Evolutionary conservation across 92 coral and sea anemone species (phyloP).

Genomic region (Zoanthus solanderi): DNA sequence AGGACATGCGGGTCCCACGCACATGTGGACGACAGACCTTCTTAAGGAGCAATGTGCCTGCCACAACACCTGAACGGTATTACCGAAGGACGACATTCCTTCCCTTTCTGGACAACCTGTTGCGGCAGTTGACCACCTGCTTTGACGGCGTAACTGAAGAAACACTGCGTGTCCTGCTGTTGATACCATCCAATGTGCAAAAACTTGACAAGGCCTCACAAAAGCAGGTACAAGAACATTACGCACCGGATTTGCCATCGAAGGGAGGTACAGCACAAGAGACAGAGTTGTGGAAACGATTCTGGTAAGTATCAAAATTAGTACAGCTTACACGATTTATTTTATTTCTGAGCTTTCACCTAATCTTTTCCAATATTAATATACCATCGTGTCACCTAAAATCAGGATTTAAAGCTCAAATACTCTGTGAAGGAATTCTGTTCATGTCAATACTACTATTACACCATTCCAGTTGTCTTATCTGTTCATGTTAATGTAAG

Average conservation of each 20-base stretch:
- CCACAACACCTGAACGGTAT: conserved; percentile 59
- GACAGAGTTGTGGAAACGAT: conserved; percentile 33
- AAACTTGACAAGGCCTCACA: conserved; percentile 55
- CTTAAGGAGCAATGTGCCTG: conserved; percentile 52
- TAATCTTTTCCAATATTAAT: not conserved
- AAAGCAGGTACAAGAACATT: conserved; percentile 42
- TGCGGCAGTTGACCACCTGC: conserved; percentile 64
- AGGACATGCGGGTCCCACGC: conserved; percentile 58
- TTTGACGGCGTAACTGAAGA: conserved; percentile 63
- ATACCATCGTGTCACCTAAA: conserved; percentile 4
- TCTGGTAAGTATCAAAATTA: not conserved
- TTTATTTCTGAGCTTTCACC: conserved; percentile 9
- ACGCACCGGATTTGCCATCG: conserved; percentile 41
- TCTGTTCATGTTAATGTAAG: not conserved
- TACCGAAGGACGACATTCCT: conserved; percentile 56
- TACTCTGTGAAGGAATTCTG: conserved; percentile 10
- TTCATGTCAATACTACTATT: not conserved
- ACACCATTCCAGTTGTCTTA: not conserved
- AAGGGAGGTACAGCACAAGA: conserved; percentile 46
- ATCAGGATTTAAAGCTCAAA: conserved; percentile 8
- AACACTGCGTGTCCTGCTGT: conserved; percentile 60
- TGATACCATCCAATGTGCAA: conserved; percentile 60
- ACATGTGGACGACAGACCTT: conserved; percentile 67
- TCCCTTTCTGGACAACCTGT: conserved; percentile 69
- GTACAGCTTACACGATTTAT: not conserved